Evolutionary conservation across 2,888 invertebrate genomes (phyloP), one percentile per base, ranked within the genome.

Genomic region (Euplexia lucipara): DNA sequence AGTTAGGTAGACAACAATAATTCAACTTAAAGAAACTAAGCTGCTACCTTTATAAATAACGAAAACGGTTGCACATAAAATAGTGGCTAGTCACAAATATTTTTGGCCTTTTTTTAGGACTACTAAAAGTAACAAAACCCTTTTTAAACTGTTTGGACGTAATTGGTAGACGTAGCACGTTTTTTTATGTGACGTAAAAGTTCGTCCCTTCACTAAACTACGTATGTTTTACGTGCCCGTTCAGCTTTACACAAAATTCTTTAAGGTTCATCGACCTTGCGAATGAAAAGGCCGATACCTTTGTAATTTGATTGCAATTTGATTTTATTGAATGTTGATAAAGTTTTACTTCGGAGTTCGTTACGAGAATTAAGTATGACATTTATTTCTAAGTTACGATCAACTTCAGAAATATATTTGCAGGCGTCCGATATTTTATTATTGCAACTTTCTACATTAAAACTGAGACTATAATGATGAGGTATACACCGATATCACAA

Each of bases 91-190:
- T 39, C n/a, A 32, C 12, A 2, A 67, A 39, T 9, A 26, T 0
- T 5, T 34, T 6, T 20, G 9, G 12, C 14, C n/a, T 10, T 39
- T 35, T n/a, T 37, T 34, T 9, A 10, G n/a, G 32, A n/a, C 8
- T 14, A 3, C n/a, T 12, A 5, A 45, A 45, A 45, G 22, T 45
- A 42, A 26, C 9, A 18, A 18, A 44, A 39, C 57, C 45, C 6
- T 68, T 56, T 67, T 39, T 34, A n/a, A 34, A 32, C 20, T 57
- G n/a, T n/a, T 14, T 30, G 10, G 26, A 26, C 20, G 30, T 9
- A 39, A 67, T 59, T 49, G 49, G 22, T 37, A 10, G 42, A 37
- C 10, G 58, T 58, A 37, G 30, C 4, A 8, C 12, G 14, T 49
- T 45, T 60, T n/a, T 69, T 39, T 20, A 26, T 18, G 34, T n/a